Evolutionary conservation across 2,113 vertebrate genomes (phyloP), one percentile per base, ranked within the genome.

Genomic region (Pituophis catenifer): DNA sequence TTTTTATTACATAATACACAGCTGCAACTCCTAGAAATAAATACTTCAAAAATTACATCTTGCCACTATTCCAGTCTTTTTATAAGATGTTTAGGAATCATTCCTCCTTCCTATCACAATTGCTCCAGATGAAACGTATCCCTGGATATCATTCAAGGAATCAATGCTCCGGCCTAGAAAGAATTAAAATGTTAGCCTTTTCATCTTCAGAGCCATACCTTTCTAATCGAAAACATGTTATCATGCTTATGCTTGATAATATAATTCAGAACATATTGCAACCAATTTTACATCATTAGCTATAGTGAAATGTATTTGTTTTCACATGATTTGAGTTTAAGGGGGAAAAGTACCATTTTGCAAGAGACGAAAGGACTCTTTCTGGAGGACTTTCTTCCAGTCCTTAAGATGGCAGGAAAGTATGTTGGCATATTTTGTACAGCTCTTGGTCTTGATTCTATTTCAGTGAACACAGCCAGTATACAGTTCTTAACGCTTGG

Each of bases 111-210:
- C 53, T 93, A 88, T 95, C 0, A 88, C 89, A 59, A 97, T 90
- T 88, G 96, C 93, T 96, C 96, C 94, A 50, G 97, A 97, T 50
- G 97, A 97, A 0, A 93, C 91, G 26, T 75, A 94, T 11, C 95
- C 95, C 6, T 3, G 90, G 0, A 17, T 13, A 7, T 50, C 57
- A 21, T 48, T 75, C 10, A 26, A 50, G 2, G 75, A 23, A 23
- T 94, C 92, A 70, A 52, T 52, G 23, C 95, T 94, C 33, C 38
- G 94, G 8, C 86, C 97, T 98, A 89, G 26, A 12, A 96, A 48
- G 81, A 53, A 90, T 12, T 44, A 21, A 70, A 11, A 29, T 5
- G 33, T 23, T 23, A 29, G 7, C 3, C 8, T n/a, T 44, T 44
- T n/a, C n/a, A 59, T 23, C 12, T 57, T 57, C 48, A 90, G 19